Evolutionary conservation across 2,113 vertebrate species (phyloP).

Genomic region (Tiliqua scincoides): DNA sequence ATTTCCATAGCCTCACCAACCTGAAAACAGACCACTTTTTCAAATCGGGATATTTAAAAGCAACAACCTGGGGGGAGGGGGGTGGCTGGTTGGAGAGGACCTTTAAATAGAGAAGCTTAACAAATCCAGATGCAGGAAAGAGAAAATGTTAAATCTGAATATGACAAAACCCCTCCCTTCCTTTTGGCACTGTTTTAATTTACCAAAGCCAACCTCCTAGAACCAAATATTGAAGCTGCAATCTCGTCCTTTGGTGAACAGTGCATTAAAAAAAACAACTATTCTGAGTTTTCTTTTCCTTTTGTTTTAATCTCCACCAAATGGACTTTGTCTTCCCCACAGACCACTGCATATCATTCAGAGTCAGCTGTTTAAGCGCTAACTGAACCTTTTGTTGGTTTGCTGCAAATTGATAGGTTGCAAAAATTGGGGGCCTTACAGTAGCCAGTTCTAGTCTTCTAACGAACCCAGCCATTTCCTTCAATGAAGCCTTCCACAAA

Average conservation of each 20-base stretch:
- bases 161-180: not conserved
- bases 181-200: constrained; percentile 31
- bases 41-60: not conserved
- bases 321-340: constrained; percentile 4
- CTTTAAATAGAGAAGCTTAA: not conserved
- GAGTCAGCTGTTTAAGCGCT: constrained; percentile 3
- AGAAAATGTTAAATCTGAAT: not conserved
- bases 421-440: constrained; percentile 19
- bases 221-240: constrained; percentile 54
- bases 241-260: constrained; percentile 50
- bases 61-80: not conserved
- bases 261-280: constrained; percentile 27
- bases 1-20: not conserved
- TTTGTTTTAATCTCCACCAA: not conserved
- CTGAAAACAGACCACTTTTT: not conserved
- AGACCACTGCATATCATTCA: constrained; percentile 3
- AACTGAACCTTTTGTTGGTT: not conserved
- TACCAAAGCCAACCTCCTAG: constrained; percentile 63
- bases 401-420: constrained; percentile 15
- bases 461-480: constrained; percentile 26
- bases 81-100: not conserved
- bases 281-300: not conserved
- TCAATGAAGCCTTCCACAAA: constrained; percentile 29
- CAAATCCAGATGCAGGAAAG: not conserved
- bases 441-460: not conserved